Evolutionary conservation across 1,140 invertebrate species (phyloP).

Genomic region (Telenomus remus): DNA sequence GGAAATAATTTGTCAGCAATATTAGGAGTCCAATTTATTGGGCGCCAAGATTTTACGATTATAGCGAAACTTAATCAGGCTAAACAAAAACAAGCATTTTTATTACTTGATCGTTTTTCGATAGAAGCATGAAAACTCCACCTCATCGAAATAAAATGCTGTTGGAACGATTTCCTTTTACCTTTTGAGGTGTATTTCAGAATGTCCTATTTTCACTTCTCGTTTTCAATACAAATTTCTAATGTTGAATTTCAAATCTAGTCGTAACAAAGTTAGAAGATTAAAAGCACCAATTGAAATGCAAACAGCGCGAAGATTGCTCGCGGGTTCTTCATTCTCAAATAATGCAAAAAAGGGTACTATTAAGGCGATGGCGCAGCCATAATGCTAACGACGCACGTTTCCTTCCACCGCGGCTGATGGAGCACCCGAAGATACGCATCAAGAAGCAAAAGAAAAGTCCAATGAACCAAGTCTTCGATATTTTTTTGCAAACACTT

Average conservation of each 20-base stretch:
- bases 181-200: no score
- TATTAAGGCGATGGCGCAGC: slow-evolving; percentile 16
- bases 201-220: no score
- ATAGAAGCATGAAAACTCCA: slow-evolving; percentile 36
- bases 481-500: slow-evolving; percentile 3
- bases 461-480: slow-evolving; percentile 1
- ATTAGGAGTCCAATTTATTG: slow-evolving; percentile 43
- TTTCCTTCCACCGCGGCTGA: slow-evolving; percentile 3
- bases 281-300: slow-evolving; percentile 42
- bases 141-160: neutral
- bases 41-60: slow-evolving; percentile 31
- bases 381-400: slow-evolving; percentile 14
- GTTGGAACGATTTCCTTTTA: no score
- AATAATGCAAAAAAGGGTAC: slow-evolving; percentile 16
- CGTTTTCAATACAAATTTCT: no score
- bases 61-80: slow-evolving; percentile 37
- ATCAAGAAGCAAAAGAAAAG: no score
- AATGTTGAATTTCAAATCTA: slow-evolving; percentile 41
- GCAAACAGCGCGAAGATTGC: slow-evolving; percentile 32
- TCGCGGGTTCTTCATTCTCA: slow-evolving; percentile 29
- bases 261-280: slow-evolving; percentile 30
- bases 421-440: neutral
- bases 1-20: slow-evolving; percentile 54
- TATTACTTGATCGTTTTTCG: slow-evolving; percentile 56
- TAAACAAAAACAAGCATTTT: slow-evolving; percentile 51